These are phyloP conservation scores for Cheiracanthium punctorium DNA, from an alignment of 2,888 invertebrate genomes.

Conservation along the genomic window DNA sequence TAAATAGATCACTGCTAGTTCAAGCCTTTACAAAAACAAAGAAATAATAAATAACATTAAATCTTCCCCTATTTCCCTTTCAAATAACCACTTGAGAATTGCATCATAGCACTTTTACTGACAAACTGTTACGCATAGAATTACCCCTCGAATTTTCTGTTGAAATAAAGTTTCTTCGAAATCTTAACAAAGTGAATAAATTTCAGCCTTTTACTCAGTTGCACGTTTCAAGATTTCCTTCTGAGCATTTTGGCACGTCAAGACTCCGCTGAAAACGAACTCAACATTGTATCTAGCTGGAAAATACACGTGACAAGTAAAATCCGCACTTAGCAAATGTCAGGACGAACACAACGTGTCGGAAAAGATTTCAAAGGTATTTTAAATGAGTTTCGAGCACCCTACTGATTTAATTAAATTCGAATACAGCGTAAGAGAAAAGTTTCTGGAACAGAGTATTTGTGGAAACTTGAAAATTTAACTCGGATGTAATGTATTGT, in stretches of 20 bases:
- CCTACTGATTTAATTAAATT: neutral
- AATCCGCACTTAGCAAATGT: neutral
- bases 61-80: too few relatives aligned
- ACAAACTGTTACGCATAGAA: too few relatives aligned
- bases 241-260: neutral
- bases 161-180: neutral
- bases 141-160: neutral
- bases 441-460: too few relatives aligned
- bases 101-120: too few relatives aligned
- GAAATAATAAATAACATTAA: too few relatives aligned
- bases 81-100: too few relatives aligned
- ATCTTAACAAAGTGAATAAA: neutral
- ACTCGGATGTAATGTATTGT: too few relatives aligned
- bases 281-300: neutral
- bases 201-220: neutral
- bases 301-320: neutral
- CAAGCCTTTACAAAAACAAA: too few relatives aligned
- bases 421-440: neutral
- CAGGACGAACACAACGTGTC: neutral
- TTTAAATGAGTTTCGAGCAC: neutral
- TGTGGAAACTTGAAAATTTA: too few relatives aligned
- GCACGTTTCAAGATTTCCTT: neutral
- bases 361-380: neutral
- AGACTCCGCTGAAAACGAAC: neutral
- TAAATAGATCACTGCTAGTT: too few relatives aligned